A percentile compares a stretch with the other conserved stretches of the same genome.
Conservation (phyloP, 2,797 vertebrate species). For the Syndactyla subalaris region DNA sequence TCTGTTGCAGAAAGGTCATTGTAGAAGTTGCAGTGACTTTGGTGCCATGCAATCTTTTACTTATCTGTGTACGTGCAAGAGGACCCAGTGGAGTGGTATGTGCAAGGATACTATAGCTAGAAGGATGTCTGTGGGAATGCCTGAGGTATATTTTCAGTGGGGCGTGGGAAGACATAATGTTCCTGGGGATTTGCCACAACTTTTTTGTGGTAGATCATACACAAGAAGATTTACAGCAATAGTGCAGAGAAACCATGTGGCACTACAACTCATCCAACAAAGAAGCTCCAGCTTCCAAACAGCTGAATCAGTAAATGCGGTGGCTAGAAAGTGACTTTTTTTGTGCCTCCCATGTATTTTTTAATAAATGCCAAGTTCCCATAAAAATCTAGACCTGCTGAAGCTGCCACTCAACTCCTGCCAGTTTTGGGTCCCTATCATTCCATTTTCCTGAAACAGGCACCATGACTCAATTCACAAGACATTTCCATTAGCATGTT, state of each 20-base stretch:
- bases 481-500: slow-evolving; percentile 13
- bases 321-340: neutral
- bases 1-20: neutral
- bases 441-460: slow-evolving; percentile 34
- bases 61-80: neutral
- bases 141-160: neutral
- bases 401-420: neutral
- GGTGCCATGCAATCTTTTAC: neutral
- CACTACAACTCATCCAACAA: neutral
- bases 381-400: neutral
- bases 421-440: neutral
- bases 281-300: neutral
- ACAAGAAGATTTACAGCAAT: neutral
- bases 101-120: neutral
- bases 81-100: neutral
- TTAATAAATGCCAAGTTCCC: neutral
- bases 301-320: neutral
- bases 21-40: slow-evolving; percentile 16
- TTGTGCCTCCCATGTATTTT: neutral
- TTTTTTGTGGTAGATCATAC: neutral
- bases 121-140: slow-evolving; percentile 4
- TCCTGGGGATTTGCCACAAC: neutral
- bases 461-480: slow-evolving; percentile 12
- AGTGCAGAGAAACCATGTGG: neutral
- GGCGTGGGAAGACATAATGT: neutral